These are phyloP conservation scores for Boulengeromyrus knoepffleri DNA, from an alignment of 2,113 vertebrate species.

Conservation along the genomic window DNA sequence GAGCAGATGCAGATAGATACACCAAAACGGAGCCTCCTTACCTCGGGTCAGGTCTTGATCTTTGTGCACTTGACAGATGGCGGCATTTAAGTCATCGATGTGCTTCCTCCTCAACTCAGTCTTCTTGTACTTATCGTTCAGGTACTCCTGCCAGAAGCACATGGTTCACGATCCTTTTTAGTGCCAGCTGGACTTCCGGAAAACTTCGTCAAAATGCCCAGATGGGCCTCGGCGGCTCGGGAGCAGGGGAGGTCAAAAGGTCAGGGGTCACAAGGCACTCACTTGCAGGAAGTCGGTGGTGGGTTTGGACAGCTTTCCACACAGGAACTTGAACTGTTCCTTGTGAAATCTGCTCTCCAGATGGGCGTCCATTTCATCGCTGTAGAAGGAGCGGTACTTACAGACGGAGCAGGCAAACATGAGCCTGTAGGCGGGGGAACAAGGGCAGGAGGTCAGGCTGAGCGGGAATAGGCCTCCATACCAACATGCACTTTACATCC, in stretches of 20 bases:
- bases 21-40: constrained; percentile 28
- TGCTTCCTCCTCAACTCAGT: constrained; percentile 70
- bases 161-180: neutral
- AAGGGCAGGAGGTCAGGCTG: neutral
- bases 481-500: neutral
- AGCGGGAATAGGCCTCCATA: neutral
- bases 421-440: constrained; percentile 57
- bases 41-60: constrained; percentile 87
- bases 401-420: constrained; percentile 88
- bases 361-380: constrained; percentile 79
- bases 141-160: constrained; percentile 67
- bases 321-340: constrained; percentile 83
- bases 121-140: constrained; percentile 80
- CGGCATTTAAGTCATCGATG: constrained; percentile 73
- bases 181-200: neutral
- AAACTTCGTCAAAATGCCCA: neutral
- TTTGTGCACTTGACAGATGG: constrained; percentile 84
- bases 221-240: neutral
- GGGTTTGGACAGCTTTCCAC: constrained; percentile 77
- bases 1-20: neutral
- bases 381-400: constrained; percentile 87
- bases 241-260: neutral
- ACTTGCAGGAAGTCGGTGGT: constrained; percentile 86
- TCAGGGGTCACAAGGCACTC: neutral
- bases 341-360: constrained; percentile 88